Evolutionary conservation across 2,113 vertebrate genomes (phyloP).

Genomic region (Puffinus mauretanicus): DNA sequence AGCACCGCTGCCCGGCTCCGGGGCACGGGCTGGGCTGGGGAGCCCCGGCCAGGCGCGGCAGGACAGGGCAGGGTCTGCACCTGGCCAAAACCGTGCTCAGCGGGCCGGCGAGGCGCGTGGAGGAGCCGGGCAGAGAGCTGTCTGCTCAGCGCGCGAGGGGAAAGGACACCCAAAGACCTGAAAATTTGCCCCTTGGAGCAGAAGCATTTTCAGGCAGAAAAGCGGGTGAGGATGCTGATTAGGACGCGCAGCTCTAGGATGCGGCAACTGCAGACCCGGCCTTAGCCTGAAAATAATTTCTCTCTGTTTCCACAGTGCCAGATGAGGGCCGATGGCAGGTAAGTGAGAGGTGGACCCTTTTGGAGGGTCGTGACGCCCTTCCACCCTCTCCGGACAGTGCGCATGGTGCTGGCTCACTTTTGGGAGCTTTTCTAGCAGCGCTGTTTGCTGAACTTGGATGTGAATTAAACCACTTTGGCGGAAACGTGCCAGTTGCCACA

Average conservation of each 20-base stretch:
- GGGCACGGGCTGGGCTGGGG: not conserved
- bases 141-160: rapidly evolving
- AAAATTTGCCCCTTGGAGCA: not conserved
- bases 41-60: no score
- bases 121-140: not conserved
- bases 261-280: not conserved
- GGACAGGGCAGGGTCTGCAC: not conserved
- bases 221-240: not conserved
- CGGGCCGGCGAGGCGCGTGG: rapidly evolving
- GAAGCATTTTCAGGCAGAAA: not conserved
- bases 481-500: rapidly evolving
- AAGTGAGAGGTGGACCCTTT: rapidly evolving
- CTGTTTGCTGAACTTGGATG: rapidly evolving
- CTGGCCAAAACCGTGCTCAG: rapidly evolving
- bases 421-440: not conserved
- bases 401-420: rapidly evolving
- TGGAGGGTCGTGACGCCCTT: rapidly evolving
- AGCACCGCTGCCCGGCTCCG: not conserved
- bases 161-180: not conserved
- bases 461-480: not conserved
- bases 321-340: rapidly evolving
- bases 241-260: rapidly evolving
- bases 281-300: not conserved
- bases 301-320: rapidly evolving
- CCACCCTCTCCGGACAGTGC: no score